Evolutionary conservation across 2,888 invertebrate species (phyloP), one percentile per base, ranked within the genome.

Genomic region (Lithophane leautieri): DNA sequence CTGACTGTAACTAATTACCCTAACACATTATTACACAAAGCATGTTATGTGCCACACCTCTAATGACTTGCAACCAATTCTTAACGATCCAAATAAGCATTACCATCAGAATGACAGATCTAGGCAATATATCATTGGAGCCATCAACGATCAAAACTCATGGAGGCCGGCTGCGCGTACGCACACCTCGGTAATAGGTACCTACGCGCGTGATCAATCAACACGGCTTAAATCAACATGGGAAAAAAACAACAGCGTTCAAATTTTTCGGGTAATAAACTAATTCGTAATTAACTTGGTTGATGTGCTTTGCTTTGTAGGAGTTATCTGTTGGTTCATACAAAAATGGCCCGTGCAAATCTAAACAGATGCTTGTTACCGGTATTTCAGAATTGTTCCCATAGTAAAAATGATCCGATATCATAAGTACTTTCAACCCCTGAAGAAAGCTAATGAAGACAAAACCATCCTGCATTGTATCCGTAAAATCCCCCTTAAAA

Each of bases 31-130:
- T 1, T n/a, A 42, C 14, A 54, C 40, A 2, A 44, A 14, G 1
- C 16, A 42, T n/a, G 25, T 40, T 40, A 16, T 11, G 28, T 60
- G 25, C 34, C 50, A 65, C 72, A 71, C 34, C 58, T 69, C 63
- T 83, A 83, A 83, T 76, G 83, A 83, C 82, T 34, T 47, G 34
- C 72, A 63, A 72, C 75, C 68, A 73, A 76, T 79, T 70, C 70
- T 68, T 66, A 85, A 83, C 54, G 83, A 83, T 76, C 78, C 34
- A 87, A 82, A 82, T 82, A 77, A 78, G 76, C 77, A 87, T 87
- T 86, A 87, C 76, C 84, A 87, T 84, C 75, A 78, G 40, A 70
- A 86, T 84, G 86, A 87, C 82, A 78, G 78, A 86, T 87, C 77
- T 86, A 71, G 71, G 71, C 73, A 61, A 87, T 86, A 76, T 76